phyloP scores from a whole-genome alignment of 2,113 vertebrate species.

The Porphyrio hochstetteri region DNA sequence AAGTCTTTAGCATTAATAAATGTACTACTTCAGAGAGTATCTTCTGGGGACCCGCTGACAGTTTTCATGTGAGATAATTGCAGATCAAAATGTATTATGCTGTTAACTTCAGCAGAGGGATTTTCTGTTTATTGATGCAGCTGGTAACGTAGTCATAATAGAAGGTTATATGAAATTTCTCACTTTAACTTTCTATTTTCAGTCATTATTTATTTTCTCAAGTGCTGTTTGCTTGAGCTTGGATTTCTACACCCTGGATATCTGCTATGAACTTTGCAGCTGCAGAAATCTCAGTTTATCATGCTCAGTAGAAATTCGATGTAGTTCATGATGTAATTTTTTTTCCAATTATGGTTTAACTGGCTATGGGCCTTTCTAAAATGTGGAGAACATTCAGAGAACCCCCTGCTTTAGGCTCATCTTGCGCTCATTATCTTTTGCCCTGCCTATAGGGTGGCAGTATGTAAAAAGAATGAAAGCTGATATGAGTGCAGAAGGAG shows the following conservation, averaged over 20 bases:
- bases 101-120: constrained; percentile 7
- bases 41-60: neutral
- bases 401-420: neutral
- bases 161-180: neutral
- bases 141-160: neutral
- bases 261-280: neutral
- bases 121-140: constrained; percentile 31
- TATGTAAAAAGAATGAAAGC: neutral
- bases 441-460: neutral
- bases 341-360: neutral
- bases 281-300: neutral
- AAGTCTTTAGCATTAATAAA: neutral
- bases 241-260: neutral
- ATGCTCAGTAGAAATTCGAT: neutral
- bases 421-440: neutral
- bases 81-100: constrained; percentile 3
- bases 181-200: neutral
- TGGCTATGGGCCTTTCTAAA: neutral
- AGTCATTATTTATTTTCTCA: neutral
- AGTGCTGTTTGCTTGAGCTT: neutral
- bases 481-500: neutral
- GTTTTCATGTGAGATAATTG: constrained; percentile 15
- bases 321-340: neutral
- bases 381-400: neutral
- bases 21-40: neutral